phyloP scores from a whole-genome alignment of 2,797 vertebrate species.

The Phrynocephalus guinanensis region DNA sequence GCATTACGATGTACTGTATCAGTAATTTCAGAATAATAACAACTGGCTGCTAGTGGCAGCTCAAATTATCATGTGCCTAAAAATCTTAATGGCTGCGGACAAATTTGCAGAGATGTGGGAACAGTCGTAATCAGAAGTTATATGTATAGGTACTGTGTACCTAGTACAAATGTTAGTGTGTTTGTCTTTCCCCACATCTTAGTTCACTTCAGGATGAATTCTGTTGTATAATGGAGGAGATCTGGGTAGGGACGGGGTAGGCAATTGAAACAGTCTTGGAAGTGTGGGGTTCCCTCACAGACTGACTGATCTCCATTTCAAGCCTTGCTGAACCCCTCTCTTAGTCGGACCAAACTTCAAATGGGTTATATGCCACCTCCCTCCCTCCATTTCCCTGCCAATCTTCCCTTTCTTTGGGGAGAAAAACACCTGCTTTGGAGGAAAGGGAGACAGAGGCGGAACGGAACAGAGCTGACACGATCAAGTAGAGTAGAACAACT shows the following conservation, averaged over 20 bases:
- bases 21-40: conserved; percentile 19
- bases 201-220: neutral
- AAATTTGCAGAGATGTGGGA: neutral
- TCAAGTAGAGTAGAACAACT: too few species aligned
- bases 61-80: conserved; percentile 20
- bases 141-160: neutral
- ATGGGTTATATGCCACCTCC: neutral
- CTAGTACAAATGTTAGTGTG: neutral
- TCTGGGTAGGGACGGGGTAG: neutral
- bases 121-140: neutral
- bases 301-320: neutral
- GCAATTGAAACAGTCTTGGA: neutral
- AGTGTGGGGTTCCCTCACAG: neutral
- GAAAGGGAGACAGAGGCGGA: too few species aligned
- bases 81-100: neutral
- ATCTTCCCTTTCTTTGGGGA: too few species aligned
- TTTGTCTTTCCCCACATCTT: neutral
- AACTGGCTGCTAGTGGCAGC: conserved; percentile 11
- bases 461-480: too few species aligned
- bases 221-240: neutral
- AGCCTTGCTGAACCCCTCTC: neutral
- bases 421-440: too few species aligned
- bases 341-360: neutral
- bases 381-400: neutral
- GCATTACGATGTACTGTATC: neutral